These are phyloP conservation scores for Hephaestus fuliginosus DNA, from an alignment of 2,797 vertebrate species.

Conservation along the genomic window DNA sequence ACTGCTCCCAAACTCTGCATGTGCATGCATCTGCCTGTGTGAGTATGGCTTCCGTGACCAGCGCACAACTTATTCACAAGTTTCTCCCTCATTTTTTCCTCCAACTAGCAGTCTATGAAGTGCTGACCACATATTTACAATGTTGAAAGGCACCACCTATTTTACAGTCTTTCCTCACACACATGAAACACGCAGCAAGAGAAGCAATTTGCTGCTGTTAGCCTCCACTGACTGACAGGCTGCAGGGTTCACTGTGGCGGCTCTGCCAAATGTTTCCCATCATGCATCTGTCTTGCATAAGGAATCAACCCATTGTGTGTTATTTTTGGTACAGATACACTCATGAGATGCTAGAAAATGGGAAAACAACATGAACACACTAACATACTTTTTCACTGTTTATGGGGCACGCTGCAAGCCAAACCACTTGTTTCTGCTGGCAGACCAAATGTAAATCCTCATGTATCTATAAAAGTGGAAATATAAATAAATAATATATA, in stretches of 20 bases:
- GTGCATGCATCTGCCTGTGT: conserved; percentile 10
- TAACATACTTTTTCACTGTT: conserved; percentile 4
- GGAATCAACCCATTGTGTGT: conserved; percentile 6
- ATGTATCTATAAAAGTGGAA: conserved; percentile 21
- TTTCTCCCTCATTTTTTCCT: conserved; percentile 64
- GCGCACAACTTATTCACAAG: conserved; percentile 53
- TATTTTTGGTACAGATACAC: conserved; percentile 7
- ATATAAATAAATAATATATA: not conserved
- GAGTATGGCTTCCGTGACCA: conserved; percentile 38
- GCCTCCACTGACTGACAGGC: conserved; percentile 25
- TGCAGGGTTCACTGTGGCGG: conserved; percentile 19
- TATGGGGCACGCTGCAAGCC: not conserved
- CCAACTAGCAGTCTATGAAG: conserved; percentile 41
- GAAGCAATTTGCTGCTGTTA: conserved; percentile 26
- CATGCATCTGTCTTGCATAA: conserved; percentile 43
- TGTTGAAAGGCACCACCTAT: conserved; percentile 61
- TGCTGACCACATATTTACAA: conserved; percentile 64
- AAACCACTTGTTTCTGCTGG: conserved; percentile 52
- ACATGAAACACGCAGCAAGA: conserved; percentile 38
- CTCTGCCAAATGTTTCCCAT: conserved; percentile 20
- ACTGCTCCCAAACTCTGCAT: conserved; percentile 37
- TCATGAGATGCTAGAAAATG: conserved; percentile 4
- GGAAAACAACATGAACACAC: not conserved
- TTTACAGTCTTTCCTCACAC: conserved; percentile 60
- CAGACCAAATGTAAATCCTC: conserved; percentile 1